Evolutionary conservation across 64 coral and sea anemone species (phyloP).

Genomic region (Actinia tenebrosa): DNA sequence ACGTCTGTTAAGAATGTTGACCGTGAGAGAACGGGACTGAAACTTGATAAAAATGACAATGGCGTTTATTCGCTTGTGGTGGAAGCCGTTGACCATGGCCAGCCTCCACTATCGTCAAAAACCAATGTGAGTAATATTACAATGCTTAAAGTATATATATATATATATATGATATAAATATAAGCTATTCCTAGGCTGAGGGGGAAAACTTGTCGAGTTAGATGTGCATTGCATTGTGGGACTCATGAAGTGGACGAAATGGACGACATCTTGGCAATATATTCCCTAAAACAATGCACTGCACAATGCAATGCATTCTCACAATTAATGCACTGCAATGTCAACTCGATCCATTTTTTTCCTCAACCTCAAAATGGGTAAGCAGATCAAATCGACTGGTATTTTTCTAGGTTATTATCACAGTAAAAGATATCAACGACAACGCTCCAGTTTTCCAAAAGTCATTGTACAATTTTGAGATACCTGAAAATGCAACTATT

Average conservation of each 20-base stretch:
- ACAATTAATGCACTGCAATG: too few relatives aligned
- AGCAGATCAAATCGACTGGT: not conserved
- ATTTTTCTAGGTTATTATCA: not conserved
- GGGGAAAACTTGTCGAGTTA: too few relatives aligned
- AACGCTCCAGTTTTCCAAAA: slow-evolving; percentile 16
- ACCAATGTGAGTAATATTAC: not conserved
- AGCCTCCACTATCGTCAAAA: not conserved
- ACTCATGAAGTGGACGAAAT: too few relatives aligned
- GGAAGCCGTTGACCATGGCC: slow-evolving; percentile 23
- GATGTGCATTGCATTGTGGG: too few relatives aligned
- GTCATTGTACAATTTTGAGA: not conserved
- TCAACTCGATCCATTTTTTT: too few relatives aligned
- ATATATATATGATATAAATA: too few relatives aligned
- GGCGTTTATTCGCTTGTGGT: slow-evolving; percentile 12
- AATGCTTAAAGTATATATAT: not conserved
- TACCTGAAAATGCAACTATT: slow-evolving; percentile 5
- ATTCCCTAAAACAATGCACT: too few relatives aligned
- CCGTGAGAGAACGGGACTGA: not conserved
- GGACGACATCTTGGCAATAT: too few relatives aligned
- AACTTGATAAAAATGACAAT: slow-evolving; percentile 1
- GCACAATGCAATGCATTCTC: too few relatives aligned
- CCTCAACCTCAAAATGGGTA: too few relatives aligned
- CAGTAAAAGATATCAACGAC: slow-evolving; percentile 9
- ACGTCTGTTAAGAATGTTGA: not conserved
- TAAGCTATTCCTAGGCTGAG: too few relatives aligned